A percentile compares a stretch with the other conserved stretches of the same genome.
phyloP scores from a whole-genome alignment of 2,797 vertebrate species.

The Euphonia xanthogaster region DNA sequence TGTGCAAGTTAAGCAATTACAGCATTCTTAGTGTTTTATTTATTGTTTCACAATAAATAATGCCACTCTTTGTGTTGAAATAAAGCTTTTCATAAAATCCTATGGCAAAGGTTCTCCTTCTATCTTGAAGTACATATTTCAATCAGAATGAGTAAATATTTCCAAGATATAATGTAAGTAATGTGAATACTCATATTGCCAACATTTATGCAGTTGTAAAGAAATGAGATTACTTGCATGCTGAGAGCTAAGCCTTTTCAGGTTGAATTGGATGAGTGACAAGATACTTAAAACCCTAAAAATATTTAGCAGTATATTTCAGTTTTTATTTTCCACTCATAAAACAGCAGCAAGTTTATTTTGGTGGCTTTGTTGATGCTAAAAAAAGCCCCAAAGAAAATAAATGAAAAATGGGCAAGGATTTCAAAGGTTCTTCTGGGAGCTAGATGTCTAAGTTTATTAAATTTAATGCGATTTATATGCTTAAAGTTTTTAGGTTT shows the following conservation, averaged over 20 bases:
- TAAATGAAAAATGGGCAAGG: not conserved
- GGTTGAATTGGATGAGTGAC: slow-evolving; percentile 38
- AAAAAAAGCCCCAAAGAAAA: not conserved
- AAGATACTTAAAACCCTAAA: slow-evolving; percentile 36
- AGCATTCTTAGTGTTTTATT: not conserved
- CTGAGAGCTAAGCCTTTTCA: slow-evolving; percentile 42
- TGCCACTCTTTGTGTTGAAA: not conserved
- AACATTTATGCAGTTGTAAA: not conserved
- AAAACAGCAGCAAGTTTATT: slow-evolving; percentile 11
- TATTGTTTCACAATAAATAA: not conserved
- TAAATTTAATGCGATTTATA: slow-evolving; percentile 24
- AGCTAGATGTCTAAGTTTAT: not conserved
- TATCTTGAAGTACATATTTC: not conserved
- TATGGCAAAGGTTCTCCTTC: not conserved
- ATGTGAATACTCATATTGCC: not conserved
- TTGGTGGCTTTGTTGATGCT: not conserved
- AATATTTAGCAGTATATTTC: slow-evolving; percentile 24
- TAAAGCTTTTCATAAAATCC: not conserved
- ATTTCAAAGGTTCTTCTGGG: slow-evolving; percentile 10
- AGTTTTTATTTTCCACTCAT: slow-evolving; percentile 35
- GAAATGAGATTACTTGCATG: slow-evolving; percentile 19
- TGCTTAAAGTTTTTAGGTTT: not conserved
- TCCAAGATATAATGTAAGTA: not conserved
- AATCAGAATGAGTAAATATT: not conserved
- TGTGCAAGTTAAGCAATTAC: not conserved